A percentile compares a stretch with the other conserved stretches of the same genome.
These are phyloP conservation scores for Ectemnius cavifrons DNA, from an alignment of 2,888 invertebrate genomes.

Conservation along the genomic window DNA sequence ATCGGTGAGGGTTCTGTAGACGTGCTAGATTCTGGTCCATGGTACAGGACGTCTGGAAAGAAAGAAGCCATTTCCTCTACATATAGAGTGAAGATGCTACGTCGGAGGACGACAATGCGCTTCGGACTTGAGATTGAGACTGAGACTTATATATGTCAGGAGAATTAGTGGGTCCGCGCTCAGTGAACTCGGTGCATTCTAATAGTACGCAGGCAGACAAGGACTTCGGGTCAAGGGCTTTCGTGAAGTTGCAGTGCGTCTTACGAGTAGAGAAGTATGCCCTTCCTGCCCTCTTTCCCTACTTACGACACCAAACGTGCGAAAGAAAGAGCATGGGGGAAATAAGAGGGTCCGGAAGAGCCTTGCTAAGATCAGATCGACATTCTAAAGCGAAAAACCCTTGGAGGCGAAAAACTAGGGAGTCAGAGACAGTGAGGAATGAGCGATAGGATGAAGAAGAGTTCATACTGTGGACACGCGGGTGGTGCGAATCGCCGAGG, in stretches of 20 bases:
- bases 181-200: constrained; percentile 44
- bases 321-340: too few relatives aligned
- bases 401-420: neutral
- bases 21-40: constrained; percentile 79
- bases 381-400: neutral
- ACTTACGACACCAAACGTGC: too few relatives aligned
- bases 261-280: neutral
- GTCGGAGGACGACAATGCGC: neutral
- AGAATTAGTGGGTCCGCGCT: constrained; percentile 9
- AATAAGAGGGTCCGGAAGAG: too few relatives aligned
- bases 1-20: constrained; percentile 79
- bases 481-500: constrained; percentile 78
- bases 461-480: constrained; percentile 77
- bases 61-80: constrained; percentile 22
- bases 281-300: constrained; percentile 6
- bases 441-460: constrained; percentile 41
- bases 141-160: neutral
- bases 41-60: constrained; percentile 76
- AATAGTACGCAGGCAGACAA: constrained; percentile 43
- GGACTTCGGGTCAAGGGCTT: constrained; percentile 26
- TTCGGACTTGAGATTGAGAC: neutral
- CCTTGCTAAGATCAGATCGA: too few relatives aligned
- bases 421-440: constrained; percentile 11
- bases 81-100: neutral
- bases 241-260: constrained; percentile 40